Percentiles rank a stretch among this genome's conserved stretches.
Evolutionary conservation across 2,113 vertebrate genomes (phyloP).

Genomic region (Alectura lathami): DNA sequence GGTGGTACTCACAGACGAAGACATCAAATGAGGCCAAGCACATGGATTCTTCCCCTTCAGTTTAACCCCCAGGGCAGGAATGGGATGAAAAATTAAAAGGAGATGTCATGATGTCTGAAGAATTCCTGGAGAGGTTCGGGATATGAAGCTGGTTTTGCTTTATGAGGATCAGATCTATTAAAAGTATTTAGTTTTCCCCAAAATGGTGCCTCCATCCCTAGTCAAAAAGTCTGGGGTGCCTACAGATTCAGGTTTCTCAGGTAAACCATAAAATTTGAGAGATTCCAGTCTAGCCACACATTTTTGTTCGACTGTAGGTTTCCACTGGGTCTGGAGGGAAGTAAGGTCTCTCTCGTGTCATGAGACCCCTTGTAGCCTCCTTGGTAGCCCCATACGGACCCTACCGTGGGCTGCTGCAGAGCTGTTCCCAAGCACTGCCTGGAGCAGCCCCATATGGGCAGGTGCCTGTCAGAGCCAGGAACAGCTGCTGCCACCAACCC

Average conservation of each 20-base stretch:
- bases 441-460: neutral
- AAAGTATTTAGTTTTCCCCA: neutral
- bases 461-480: neutral
- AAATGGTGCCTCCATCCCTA: neutral
- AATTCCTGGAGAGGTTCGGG: neutral
- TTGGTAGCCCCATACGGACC: rapidly evolving
- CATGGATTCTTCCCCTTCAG: neutral
- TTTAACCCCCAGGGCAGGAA: neutral
- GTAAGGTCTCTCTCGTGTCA: neutral
- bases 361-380: rapidly evolving
- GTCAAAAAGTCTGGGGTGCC: neutral
- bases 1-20: neutral
- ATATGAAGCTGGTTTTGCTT: neutral
- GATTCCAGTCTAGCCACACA: neutral
- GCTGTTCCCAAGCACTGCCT: neutral
- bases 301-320: neutral
- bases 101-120: neutral
- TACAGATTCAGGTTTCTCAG: neutral
- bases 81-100: neutral
- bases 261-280: neutral
- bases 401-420: neutral
- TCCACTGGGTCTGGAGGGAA: neutral
- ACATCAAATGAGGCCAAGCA: neutral
- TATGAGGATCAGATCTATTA: neutral
- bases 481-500: neutral